These are phyloP conservation scores for Acanthoscelides obtectus DNA, from an alignment of 2,888 invertebrate species.

Conservation along the genomic window DNA sequence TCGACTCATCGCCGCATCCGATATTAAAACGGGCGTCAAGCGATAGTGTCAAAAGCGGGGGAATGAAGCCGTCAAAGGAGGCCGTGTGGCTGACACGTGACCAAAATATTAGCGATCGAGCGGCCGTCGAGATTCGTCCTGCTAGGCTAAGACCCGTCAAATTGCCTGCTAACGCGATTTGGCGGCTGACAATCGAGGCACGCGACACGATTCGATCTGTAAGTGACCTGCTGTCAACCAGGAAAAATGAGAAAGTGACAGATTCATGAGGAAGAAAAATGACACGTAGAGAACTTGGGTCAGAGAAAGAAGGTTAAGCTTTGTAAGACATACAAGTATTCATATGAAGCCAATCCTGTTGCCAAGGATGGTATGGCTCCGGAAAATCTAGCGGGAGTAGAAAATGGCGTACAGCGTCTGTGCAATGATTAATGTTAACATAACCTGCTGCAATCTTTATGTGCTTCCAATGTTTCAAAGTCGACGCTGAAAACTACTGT, in stretches of 20 bases:
- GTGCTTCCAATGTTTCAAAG: too few species aligned
- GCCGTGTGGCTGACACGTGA: slow-evolving; percentile 30
- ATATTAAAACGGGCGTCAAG: background rate
- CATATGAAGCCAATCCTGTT: too few species aligned
- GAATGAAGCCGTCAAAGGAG: slow-evolving; percentile 30
- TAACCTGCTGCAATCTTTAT: too few species aligned
- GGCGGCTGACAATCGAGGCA: background rate
- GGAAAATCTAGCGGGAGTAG: too few species aligned
- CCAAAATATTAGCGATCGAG: slow-evolving; percentile 35
- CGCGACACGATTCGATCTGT: background rate
- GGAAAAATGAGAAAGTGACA: background rate
- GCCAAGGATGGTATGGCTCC: too few species aligned
- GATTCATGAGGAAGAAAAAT: background rate
- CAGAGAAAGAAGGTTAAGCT: too few species aligned
- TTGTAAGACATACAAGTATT: too few species aligned
- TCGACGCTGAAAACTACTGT: too few species aligned
- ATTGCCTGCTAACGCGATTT: background rate
- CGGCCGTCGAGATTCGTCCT: background rate
- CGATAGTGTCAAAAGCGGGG: slow-evolving; percentile 34
- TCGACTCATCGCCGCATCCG: background rate
- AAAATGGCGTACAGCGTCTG: too few species aligned
- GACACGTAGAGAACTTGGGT: too few species aligned
- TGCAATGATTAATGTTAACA: too few species aligned
- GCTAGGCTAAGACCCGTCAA: background rate
- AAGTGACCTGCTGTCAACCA: background rate